Evolutionary conservation across 2,113 vertebrate genomes (phyloP).

Genomic region (Corvus hawaiiensis): DNA sequence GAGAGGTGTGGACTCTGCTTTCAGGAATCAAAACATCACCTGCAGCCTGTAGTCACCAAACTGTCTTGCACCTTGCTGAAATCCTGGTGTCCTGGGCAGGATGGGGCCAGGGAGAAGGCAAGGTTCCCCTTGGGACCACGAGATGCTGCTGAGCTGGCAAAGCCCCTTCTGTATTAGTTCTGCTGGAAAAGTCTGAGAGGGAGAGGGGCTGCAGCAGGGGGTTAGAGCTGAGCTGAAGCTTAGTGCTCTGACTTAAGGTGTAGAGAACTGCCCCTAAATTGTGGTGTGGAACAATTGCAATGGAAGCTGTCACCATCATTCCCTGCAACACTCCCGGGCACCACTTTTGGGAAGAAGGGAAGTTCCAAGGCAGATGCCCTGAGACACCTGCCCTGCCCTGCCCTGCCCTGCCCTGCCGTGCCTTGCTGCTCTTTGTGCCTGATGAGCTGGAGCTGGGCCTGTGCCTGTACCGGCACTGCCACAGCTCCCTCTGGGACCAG

Average conservation of each 20-base stretch:
- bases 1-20: not conserved
- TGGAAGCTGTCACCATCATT: not conserved
- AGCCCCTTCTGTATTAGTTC: fast-evolving
- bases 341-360: not conserved
- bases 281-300: not conserved
- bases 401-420: too few species aligned
- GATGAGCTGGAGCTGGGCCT: not conserved
- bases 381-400: not conserved
- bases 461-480: fast-evolving
- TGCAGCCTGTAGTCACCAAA: not conserved
- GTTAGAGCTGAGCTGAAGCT: not conserved
- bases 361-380: not conserved
- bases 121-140: not conserved
- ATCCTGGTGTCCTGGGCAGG: fast-evolving
- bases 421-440: not conserved
- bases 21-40: not conserved
- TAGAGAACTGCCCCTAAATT: not conserved
- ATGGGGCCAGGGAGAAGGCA: not conserved
- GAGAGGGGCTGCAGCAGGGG: not conserved
- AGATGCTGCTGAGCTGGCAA: fast-evolving
- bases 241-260: not conserved
- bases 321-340: fast-evolving
- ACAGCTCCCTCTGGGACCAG: not conserved
- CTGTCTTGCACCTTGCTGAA: fast-evolving
- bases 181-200: not conserved